Conservation (phyloP, 2,113 vertebrate species). For the Polyodon spathula region DNA sequence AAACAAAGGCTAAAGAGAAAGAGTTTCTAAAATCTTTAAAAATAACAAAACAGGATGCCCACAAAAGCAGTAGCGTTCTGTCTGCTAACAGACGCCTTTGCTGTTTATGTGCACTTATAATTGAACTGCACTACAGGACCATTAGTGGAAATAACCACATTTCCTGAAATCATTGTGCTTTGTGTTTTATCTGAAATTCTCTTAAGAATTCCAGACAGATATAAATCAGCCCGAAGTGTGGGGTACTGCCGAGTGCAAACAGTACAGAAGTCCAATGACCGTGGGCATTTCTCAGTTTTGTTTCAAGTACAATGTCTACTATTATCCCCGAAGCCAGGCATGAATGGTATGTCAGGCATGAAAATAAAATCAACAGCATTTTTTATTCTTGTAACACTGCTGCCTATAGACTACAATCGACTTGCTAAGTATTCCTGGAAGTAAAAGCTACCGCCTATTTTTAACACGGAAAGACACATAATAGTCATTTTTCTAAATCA, state of each 20-base stretch:
- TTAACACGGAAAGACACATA: too few species aligned
- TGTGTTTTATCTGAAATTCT: neutral
- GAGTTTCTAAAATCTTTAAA: too few species aligned
- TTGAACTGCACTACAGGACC: neutral
- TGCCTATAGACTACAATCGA: too few species aligned
- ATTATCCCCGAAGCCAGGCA: too few species aligned
- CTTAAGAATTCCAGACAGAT: conserved; percentile 7
- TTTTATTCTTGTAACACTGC: too few species aligned
- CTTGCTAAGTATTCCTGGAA: too few species aligned
- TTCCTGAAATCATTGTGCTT: conserved; percentile 16
- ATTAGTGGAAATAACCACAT: conserved; percentile 7
- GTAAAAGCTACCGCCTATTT: too few species aligned
- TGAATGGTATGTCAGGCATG: too few species aligned
- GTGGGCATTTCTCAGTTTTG: conserved; percentile 1
- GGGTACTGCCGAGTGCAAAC: neutral
- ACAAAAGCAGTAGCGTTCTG: neutral
- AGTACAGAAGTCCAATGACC: neutral
- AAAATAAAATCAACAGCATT: too few species aligned
- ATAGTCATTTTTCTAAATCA: too few species aligned
- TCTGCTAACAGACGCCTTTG: conserved; percentile 5
- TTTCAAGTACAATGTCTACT: neutral
- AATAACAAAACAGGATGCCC: neutral
- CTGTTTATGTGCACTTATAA: neutral
- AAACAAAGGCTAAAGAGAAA: too few species aligned
- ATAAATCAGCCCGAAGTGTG: neutral